Base-by-base conservation (phyloP, 2,888 invertebrate species). In the Copidosoma aretas region DNA sequence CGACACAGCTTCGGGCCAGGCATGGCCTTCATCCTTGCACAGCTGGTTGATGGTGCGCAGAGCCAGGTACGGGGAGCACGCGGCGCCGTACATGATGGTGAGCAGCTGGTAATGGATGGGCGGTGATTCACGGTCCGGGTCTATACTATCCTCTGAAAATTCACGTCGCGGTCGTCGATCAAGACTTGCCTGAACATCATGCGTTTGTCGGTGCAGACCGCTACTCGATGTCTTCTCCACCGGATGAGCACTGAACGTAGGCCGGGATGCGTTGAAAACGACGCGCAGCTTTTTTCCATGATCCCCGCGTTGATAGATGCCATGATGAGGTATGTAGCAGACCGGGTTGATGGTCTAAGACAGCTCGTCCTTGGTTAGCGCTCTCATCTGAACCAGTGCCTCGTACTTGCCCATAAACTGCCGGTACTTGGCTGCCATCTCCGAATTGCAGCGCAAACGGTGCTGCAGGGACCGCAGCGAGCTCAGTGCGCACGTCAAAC, bases 241-340 rank as follows among this genome's bases (percentile, higher is more conserved):
- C 32, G 3, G 3, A 32, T 32, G 8, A 32, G 32, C 32, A 32
- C 32, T 32, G 32, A 32, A 32, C 3, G 22, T 57, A 2, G 10
- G 49, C 4, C 49, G 3, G 15, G 49, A 49, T 5, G 49, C 49
- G 19, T 49, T 49, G 4, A 49, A 49, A 49, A 49, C 10, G 15
- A 19, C 19, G 17, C 10, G 15, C 3, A 49, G 19, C 10, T 49
- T 49, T 49, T 19, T 49, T 4, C 15, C 10, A 10, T 3, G 15
- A 10, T 49, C 86, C 66, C 90, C 89, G 80, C 83, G 91, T 43
- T 49, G 10, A 87, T 89, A 75, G 88, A 90, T 70, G 87, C 88
- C 73, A 87, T 90, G 53, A 86, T 85, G 71, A 87, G 87, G 72
- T 86, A 89, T 25, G 21, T 49, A 49, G 19, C 19, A n/a, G 15